Percentiles rank a stretch among this genome's conserved stretches.
Conservation (phyloP, 2,888 invertebrate species). For the Ethmia dodecea region DNA sequence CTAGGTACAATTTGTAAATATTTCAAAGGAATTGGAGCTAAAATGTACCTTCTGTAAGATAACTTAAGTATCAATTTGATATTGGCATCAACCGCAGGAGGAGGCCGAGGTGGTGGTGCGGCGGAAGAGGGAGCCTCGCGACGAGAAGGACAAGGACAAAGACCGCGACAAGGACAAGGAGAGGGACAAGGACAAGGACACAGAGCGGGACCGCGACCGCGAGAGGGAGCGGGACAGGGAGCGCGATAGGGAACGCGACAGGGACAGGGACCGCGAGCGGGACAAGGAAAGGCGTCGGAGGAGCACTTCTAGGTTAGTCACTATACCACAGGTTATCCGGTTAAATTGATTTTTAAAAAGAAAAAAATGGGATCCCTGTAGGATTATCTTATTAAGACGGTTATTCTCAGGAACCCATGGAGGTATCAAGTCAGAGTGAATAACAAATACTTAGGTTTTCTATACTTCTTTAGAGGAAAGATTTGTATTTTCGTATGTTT, state of each 20-base stretch:
- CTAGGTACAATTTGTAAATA: too few species aligned
- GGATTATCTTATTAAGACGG: too few species aligned
- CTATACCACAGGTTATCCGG: too few species aligned
- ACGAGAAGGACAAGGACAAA: slow-evolving; percentile 32
- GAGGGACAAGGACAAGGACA: slow-evolving; percentile 26
- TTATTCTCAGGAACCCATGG: too few species aligned
- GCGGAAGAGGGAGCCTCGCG: slow-evolving; percentile 61
- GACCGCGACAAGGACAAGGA: slow-evolving; percentile 49
- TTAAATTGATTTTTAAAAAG: too few species aligned
- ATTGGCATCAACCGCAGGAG: slow-evolving; percentile 72
- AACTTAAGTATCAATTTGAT: not conserved
- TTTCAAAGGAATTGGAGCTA: too few species aligned
- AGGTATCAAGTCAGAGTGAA: too few species aligned
- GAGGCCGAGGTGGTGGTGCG: slow-evolving; percentile 80
- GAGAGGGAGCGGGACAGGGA: slow-evolving; percentile 39
- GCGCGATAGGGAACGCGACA: slow-evolving; percentile 23
- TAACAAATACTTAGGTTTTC: too few species aligned
- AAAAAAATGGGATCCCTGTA: too few species aligned
- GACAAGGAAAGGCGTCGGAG: slow-evolving; percentile 52
- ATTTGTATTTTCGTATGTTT: too few species aligned
- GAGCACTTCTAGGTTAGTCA: slow-evolving; percentile 49
- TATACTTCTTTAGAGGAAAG: too few species aligned
- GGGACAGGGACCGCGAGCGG: slow-evolving; percentile 37
- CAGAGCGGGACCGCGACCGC: slow-evolving; percentile 26
- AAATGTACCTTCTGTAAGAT: too few species aligned